These are phyloP conservation scores for Ctenodactylus gundi DNA, from an alignment of 2,113 vertebrate species.

Conservation along the genomic window DNA sequence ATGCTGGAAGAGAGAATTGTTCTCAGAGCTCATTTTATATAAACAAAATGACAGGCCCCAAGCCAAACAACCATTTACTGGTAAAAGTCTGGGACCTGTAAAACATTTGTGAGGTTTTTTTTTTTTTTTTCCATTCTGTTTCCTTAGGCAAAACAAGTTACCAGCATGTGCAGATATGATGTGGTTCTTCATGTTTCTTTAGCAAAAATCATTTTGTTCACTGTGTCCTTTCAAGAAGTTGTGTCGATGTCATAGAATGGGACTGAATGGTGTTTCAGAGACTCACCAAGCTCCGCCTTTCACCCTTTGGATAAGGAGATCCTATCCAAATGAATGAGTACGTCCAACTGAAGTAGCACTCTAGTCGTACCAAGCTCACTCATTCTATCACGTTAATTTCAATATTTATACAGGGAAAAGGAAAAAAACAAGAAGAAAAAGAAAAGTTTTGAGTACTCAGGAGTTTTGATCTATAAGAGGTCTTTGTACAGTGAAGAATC, in stretches of 20 bases:
- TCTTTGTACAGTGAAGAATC: neutral
- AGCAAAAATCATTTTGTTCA: neutral
- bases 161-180: neutral
- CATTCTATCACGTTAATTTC: neutral
- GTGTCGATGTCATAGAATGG: neutral
- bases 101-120: neutral
- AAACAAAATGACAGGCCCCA: no score
- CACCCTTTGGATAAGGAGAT: neutral
- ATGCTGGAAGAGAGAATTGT: neutral
- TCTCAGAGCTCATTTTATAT: neutral
- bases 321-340: neutral
- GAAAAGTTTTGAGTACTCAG: neutral
- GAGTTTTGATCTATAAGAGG: neutral
- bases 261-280: neutral
- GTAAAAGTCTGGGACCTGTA: neutral
- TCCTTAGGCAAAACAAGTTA: neutral
- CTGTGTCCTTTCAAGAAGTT: neutral
- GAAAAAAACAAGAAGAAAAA: neutral
- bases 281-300: neutral
- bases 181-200: neutral
- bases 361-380: neutral
- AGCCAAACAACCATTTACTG: neutral
- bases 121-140: neutral
- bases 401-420: neutral
- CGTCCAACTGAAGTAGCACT: neutral